Percentiles rank a stretch among this genome's conserved stretches.
Evolutionary conservation across 2,888 invertebrate genomes (phyloP).

Genomic region (Abrostola triplasia): DNA sequence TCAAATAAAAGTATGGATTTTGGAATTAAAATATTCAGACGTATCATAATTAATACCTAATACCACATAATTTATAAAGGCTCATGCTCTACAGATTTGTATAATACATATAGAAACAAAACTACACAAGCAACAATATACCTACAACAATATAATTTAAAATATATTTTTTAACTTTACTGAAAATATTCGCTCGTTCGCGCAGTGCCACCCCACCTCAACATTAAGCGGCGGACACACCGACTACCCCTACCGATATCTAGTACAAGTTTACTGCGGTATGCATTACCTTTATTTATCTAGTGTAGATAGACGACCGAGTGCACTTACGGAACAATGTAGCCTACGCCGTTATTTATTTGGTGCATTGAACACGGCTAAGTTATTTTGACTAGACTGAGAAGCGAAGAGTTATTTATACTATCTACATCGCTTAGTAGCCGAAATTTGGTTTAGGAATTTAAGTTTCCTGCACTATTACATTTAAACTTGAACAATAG

Average conservation of each 20-base stretch:
- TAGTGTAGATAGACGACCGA: conserved; percentile 63
- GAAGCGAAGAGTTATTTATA: neutral
- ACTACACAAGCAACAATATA: no score
- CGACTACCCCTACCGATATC: conserved; percentile 47
- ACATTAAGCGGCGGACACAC: conserved; percentile 40
- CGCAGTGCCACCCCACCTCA: conserved; percentile 19
- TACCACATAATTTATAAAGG: no score
- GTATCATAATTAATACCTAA: no score
- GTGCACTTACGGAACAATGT: conserved; percentile 73
- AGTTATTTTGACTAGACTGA: conserved; percentile 19
- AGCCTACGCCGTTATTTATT: conserved; percentile 48
- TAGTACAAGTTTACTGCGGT: conserved; percentile 50
- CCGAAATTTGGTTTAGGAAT: neutral
- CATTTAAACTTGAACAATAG: no score
- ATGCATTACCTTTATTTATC: conserved; percentile 65
- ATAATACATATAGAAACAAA: no score
- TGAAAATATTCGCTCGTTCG: conserved; percentile 8
- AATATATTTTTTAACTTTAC: neutral
- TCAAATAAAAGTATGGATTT: no score
- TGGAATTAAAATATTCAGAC: no score
- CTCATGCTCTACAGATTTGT: no score
- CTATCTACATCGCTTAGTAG: neutral
- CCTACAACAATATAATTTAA: neutral
- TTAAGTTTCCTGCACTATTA: no score
- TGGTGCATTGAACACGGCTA: conserved; percentile 45